These are phyloP conservation scores for Gymnogyps californianus DNA, from an alignment of 2,113 vertebrate genomes.

Conservation along the genomic window DNA sequence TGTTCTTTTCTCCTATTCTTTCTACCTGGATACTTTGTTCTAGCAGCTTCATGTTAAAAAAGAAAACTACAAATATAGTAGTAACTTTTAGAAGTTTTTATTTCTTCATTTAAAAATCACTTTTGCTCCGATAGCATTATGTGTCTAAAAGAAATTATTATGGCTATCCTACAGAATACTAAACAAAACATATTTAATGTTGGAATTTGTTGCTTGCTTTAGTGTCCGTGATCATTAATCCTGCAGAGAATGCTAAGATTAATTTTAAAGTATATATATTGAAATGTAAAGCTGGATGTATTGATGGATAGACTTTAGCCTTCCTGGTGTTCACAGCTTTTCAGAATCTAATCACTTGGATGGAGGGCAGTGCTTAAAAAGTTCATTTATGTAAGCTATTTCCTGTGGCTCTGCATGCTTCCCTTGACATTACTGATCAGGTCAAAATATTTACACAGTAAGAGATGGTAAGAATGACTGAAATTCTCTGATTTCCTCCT, in stretches of 20 bases:
- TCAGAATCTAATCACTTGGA: neutral
- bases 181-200: neutral
- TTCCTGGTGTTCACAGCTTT: neutral
- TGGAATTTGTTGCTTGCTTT: neutral
- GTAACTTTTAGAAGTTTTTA: neutral
- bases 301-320: neutral
- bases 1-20: neutral
- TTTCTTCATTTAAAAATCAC: neutral
- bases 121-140: neutral
- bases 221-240: neutral
- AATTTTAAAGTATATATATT: neutral
- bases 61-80: neutral
- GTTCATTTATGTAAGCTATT: conserved; percentile 41
- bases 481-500: conserved; percentile 3
- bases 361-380: neutral
- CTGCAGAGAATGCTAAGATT: neutral
- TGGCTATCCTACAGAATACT: neutral
- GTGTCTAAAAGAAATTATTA: neutral
- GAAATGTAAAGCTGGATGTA: neutral
- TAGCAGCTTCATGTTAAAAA: neutral
- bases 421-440: conserved; percentile 25
- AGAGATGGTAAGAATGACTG: conserved; percentile 34
- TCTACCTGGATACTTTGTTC: neutral
- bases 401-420: conserved; percentile 41
- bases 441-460: conserved; percentile 19